Evolutionary conservation across 2,888 invertebrate genomes (phyloP), one percentile per base, ranked within the genome.

Genomic region (Pedicia rivosa): DNA sequence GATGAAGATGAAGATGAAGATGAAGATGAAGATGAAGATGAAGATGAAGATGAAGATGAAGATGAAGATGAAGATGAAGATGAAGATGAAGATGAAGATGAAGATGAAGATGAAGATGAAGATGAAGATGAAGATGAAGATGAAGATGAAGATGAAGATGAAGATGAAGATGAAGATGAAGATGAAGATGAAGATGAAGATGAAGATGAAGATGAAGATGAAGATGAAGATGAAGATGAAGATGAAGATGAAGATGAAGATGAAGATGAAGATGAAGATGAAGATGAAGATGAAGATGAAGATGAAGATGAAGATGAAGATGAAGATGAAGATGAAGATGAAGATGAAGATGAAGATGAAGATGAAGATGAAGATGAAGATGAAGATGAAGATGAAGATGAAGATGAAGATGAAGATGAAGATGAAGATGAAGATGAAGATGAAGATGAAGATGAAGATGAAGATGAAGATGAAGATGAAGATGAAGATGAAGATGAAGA

Each of bases 91-190:
- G 36, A 33, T 36, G 28, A 36, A 33, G 36, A 36, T 36, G 36
- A 36, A 36, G 36, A 36, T 36, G 36, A 36, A 36, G 36, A 36
- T 36, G 36, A 36, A 36, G 36, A 36, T 36, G 36, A 37, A 36
- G 36, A 36, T 36, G 36, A 36, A 36, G 36, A 36, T 36, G 36
- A 36, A 36, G 36, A 36, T 36, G 36, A 36, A 36, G 36, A 36
- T 36, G 36, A 36, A 36, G 36, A 36, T 36, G 36, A 36, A 36
- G 36, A 36, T 36, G 36, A 36, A 36, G 36, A 36, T 36, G 36
- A 36, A 36, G 36, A 36, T 36, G 36, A 36, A 36, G 36, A 36
- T 36, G 36, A 36, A 36, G 36, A 36, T 36, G 36, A 36, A 36
- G 36, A 36, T 36, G 36, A 36, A 36, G 36, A 36, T 36, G 36